These are phyloP conservation scores for Hypsopygia costalis DNA, from an alignment of 2,888 invertebrate genomes.

Conservation along the genomic window DNA sequence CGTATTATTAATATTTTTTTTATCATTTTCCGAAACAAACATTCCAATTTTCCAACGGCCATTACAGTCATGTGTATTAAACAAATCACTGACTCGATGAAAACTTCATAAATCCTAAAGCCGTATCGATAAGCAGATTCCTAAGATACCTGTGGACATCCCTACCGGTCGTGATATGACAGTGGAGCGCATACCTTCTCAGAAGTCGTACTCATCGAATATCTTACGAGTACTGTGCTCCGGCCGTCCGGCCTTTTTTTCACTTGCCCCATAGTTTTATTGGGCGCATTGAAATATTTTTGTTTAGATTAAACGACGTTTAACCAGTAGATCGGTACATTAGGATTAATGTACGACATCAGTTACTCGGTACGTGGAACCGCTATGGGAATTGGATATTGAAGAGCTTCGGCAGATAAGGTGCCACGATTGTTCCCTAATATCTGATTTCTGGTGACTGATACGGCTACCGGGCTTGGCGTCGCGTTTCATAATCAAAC, in stretches of 20 bases:
- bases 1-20: too few species aligned
- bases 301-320: slow-evolving; percentile 77
- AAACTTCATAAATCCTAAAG: too few species aligned
- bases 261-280: slow-evolving; percentile 67
- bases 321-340: slow-evolving; percentile 68
- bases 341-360: slow-evolving; percentile 78
- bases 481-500: slow-evolving; percentile 4
- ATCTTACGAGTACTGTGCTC: slow-evolving; percentile 64
- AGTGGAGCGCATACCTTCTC: slow-evolving; percentile 68
- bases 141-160: slow-evolving; percentile 32
- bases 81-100: too few species aligned
- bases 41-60: too few species aligned
- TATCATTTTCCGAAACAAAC: too few species aligned
- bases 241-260: slow-evolving; percentile 59
- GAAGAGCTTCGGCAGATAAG: slow-evolving; percentile 18
- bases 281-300: slow-evolving; percentile 76
- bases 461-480: slow-evolving; percentile 16
- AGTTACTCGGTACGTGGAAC: slow-evolving; percentile 57
- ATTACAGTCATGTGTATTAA: too few species aligned
- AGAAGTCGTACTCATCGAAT: slow-evolving; percentile 74
- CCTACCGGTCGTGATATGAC: slow-evolving; percentile 73
- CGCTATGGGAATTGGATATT: slow-evolving; percentile 44
- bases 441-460: slow-evolving; percentile 24
- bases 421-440: slow-evolving; percentile 35
- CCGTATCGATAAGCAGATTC: slow-evolving; percentile 37